These are phyloP conservation scores for Microcaecilia unicolor DNA, from an alignment of 2,797 vertebrate genomes.

Conservation along the genomic window DNA sequence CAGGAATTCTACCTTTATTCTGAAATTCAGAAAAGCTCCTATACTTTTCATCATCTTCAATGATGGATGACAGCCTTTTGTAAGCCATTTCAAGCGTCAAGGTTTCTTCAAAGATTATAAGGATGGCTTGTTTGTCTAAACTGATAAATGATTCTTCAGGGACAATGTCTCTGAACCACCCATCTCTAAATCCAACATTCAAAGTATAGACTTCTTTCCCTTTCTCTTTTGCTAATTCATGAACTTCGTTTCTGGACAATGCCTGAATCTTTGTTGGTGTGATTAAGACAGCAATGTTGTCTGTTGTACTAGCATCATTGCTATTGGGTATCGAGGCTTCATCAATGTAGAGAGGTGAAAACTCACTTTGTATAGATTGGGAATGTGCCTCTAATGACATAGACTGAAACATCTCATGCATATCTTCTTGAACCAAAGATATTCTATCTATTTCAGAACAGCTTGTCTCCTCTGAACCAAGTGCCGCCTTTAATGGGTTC, in stretches of 20 bases:
- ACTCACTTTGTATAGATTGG: too few relatives aligned
- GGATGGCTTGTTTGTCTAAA: constrained; percentile 15
- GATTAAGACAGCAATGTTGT: constrained; percentile 22
- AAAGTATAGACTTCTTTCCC: constrained; percentile 17
- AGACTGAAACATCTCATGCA: too few relatives aligned
- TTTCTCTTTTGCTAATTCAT: constrained; percentile 5
- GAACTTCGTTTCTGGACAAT: constrained; percentile 15
- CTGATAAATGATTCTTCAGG: background rate
- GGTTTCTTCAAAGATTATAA: constrained; percentile 14
- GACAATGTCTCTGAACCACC: background rate
- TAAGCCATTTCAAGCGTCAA: constrained; percentile 18
- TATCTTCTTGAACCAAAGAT: background rate
- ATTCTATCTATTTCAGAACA: background rate
- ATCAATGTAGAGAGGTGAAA: background rate
- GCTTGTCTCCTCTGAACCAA: background rate
- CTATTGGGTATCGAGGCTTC: background rate
- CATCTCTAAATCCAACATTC: constrained; percentile 2
- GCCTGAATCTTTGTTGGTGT: constrained; percentile 20
- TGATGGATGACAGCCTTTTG: constrained; percentile 9
- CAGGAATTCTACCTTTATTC: background rate
- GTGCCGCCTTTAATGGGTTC: background rate
- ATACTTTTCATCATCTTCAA: background rate
- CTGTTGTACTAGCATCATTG: background rate
- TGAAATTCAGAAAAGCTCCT: fast-evolving
- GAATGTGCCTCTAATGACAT: too few relatives aligned